Percentiles rank a stretch among this genome's conserved stretches.
These are phyloP conservation scores for Thymelicus acteon DNA, from an alignment of 2,888 invertebrate genomes.

Conservation along the genomic window DNA sequence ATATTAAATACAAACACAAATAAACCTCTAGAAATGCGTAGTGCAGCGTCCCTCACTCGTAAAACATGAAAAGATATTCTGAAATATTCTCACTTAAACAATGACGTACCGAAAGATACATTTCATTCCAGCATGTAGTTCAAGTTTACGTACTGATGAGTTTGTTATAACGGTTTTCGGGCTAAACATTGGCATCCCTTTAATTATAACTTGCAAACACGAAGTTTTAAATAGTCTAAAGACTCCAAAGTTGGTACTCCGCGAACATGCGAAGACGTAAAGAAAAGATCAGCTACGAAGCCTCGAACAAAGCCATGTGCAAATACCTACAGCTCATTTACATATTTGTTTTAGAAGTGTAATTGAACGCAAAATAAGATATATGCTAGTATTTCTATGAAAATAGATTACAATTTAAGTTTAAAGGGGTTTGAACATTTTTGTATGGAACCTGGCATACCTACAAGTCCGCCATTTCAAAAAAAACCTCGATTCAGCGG, in stretches of 20 bases:
- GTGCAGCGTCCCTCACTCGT: too few relatives aligned
- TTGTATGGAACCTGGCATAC: too few relatives aligned
- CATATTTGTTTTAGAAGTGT: not conserved
- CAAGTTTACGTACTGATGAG: slow-evolving; percentile 21
- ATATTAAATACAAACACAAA: too few relatives aligned
- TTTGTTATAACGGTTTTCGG: slow-evolving; percentile 22
- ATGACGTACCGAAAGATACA: slow-evolving; percentile 1
- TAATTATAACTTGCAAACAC: slow-evolving; percentile 35
- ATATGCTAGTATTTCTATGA: not conserved
- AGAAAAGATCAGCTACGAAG: slow-evolving; percentile 40
- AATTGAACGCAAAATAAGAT: not conserved
- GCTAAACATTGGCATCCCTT: slow-evolving; percentile 21
- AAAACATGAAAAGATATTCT: too few relatives aligned
- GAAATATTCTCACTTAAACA: not conserved
- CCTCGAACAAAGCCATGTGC: slow-evolving; percentile 27
- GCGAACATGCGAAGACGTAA: slow-evolving; percentile 18
- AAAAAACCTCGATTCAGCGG: too few relatives aligned
- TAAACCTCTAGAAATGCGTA: too few relatives aligned
- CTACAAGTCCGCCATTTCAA: too few relatives aligned
- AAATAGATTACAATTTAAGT: too few relatives aligned
- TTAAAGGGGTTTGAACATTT: too few relatives aligned
- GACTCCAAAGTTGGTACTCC: slow-evolving; percentile 18
- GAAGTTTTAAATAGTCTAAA: slow-evolving; percentile 22
- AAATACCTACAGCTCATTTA: slow-evolving; percentile 38
- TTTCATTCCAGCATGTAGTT: slow-evolving; percentile 37